Conservation (phyloP, 2,797 vertebrate genomes). For the Atherinosoma microstoma region DNA sequence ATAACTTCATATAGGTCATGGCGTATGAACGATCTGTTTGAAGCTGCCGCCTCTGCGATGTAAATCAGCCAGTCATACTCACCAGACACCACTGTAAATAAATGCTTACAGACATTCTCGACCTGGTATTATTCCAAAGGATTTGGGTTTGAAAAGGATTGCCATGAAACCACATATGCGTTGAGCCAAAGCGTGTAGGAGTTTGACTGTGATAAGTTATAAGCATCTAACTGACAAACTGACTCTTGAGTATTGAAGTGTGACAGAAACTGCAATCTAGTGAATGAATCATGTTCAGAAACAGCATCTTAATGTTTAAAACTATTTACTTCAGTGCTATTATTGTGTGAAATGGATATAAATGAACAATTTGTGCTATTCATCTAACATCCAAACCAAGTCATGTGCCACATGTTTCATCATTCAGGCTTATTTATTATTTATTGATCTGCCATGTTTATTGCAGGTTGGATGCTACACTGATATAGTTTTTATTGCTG, state of each 20-base stretch:
- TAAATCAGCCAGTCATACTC: not conserved
- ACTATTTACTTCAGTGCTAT: not conserved
- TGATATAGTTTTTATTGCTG: conserved; percentile 43
- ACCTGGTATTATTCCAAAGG: conserved; percentile 8
- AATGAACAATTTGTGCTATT: not conserved
- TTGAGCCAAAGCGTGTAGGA: conserved; percentile 47
- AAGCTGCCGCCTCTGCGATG: not conserved
- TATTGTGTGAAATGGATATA: not conserved
- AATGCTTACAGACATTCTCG: not conserved
- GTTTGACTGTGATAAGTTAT: conserved; percentile 59
- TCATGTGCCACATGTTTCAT: not conserved
- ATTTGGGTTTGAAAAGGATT: conserved; percentile 26
- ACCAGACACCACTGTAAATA: not conserved
- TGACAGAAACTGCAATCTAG: conserved; percentile 25
- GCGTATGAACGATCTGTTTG: not conserved
- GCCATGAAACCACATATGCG: conserved; percentile 1
- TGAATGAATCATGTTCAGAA: not conserved
- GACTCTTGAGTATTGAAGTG: conserved; percentile 30
- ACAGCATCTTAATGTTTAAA: not conserved
- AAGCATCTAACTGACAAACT: conserved; percentile 45
- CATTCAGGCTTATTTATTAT: not conserved
- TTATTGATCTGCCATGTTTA: conserved; percentile 10
- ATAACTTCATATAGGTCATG: not conserved
- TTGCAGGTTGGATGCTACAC: conserved; percentile 17
- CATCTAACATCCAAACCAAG: not conserved